Percentiles rank a stretch among this genome's conserved stretches.
phyloP scores from a whole-genome alignment of 2,113 vertebrate genomes.

The Pipra filicauda region DNA sequence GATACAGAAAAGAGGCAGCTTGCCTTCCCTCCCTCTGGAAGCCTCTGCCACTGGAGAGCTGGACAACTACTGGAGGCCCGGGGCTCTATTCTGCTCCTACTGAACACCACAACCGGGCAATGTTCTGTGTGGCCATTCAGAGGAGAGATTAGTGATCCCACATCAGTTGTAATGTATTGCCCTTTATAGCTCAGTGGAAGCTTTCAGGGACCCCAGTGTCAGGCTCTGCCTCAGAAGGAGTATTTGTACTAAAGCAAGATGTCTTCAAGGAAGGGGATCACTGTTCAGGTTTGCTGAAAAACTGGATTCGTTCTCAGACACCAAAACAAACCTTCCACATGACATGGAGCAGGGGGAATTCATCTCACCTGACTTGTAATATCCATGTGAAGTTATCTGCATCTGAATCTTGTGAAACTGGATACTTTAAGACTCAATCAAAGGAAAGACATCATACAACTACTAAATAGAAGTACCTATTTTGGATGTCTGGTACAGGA shows the following conservation, averaged over 20 bases:
- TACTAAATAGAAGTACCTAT: neutral
- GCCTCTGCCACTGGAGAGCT: neutral
- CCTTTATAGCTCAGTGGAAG: neutral
- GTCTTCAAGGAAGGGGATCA: neutral
- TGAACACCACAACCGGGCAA: fast-evolving
- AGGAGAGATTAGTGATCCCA: neutral
- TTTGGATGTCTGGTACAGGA: neutral
- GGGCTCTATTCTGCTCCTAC: neutral
- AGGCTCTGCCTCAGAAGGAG: neutral
- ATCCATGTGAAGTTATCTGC: neutral
- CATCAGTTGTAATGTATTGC: neutral
- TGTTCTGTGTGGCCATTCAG: neutral
- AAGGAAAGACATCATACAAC: neutral
- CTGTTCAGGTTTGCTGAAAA: neutral
- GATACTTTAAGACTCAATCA: neutral
- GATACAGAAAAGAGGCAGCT: neutral
- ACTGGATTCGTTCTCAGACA: neutral
- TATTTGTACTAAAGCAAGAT: neutral
- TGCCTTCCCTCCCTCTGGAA: neutral
- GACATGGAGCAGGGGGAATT: fast-evolving
- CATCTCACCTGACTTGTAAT: neutral
- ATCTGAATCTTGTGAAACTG: neutral
- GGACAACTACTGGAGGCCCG: neutral
- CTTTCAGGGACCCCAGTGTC: neutral
- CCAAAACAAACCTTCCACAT: neutral